These are phyloP conservation scores for Lasius fuliginosus DNA, from an alignment of 2,888 invertebrate genomes.

Conservation along the genomic window DNA sequence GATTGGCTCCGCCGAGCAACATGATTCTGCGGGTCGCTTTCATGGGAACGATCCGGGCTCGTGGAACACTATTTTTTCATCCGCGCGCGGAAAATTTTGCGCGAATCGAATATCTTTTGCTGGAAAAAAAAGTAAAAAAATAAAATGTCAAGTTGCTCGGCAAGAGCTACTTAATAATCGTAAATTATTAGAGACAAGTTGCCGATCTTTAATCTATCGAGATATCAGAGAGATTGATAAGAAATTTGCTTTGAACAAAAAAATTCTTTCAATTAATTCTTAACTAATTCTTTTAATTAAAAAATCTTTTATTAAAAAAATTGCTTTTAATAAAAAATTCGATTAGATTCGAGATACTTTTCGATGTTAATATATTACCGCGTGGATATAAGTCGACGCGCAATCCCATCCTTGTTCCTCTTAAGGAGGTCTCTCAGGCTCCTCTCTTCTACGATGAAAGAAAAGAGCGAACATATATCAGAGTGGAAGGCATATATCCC, in stretches of 20 bases:
- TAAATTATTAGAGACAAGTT: too few relatives aligned
- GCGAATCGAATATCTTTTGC: conserved; percentile 7
- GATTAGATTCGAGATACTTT: background rate
- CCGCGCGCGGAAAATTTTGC: conserved; percentile 22
- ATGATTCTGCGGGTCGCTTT: conserved; percentile 46
- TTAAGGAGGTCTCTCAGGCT: background rate
- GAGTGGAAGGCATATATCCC: conserved; percentile 60
- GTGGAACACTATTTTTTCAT: conserved; percentile 28
- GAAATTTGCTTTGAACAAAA: background rate
- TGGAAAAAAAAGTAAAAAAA: background rate
- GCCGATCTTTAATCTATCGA: background rate
- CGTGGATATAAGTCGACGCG: conserved; percentile 12
- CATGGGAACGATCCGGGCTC: conserved; percentile 37
- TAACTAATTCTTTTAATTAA: too few relatives aligned
- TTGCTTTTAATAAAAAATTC: background rate
- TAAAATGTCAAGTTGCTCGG: background rate
- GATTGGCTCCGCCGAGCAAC: conserved; percentile 66
- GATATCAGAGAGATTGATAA: background rate
- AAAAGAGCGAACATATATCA: conserved; percentile 28
- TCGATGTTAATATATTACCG: conserved; percentile 10
- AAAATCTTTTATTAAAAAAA: too few relatives aligned
- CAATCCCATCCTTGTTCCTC: conserved; percentile 19
- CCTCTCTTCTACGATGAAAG: conserved; percentile 1
- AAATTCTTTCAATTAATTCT: too few relatives aligned
- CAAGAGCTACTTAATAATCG: background rate